Evolutionary conservation across 2,888 invertebrate genomes (phyloP).

Genomic region (Mechanitis mazaeus): DNA sequence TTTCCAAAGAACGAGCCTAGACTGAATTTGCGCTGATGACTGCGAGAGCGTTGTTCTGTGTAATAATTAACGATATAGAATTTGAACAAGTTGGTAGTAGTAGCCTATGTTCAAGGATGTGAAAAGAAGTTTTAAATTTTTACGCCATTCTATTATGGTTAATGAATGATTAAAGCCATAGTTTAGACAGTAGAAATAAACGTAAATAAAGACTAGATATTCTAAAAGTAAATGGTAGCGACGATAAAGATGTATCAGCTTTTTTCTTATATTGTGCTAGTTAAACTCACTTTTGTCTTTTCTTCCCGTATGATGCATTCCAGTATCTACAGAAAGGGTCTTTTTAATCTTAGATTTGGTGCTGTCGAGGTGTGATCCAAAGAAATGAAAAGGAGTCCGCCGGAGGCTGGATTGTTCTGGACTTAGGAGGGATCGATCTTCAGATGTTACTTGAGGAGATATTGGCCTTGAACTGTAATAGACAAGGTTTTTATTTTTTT

Average conservation of each 20-base stretch:
- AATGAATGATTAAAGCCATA: too few species aligned
- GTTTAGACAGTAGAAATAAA: too few species aligned
- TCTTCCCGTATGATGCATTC: constrained; percentile 72
- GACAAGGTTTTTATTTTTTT: too few species aligned
- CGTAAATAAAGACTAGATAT: too few species aligned
- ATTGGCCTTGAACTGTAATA: constrained; percentile 49
- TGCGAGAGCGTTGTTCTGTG: constrained; percentile 36
- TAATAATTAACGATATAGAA: too few species aligned
- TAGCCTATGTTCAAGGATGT: too few species aligned
- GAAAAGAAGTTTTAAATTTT: too few species aligned
- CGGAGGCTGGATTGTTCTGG: constrained; percentile 60
- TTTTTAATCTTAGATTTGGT: constrained; percentile 71
- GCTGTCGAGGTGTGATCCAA: constrained; percentile 64
- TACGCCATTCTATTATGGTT: too few species aligned
- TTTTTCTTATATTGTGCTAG: too few species aligned
- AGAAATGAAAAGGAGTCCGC: constrained; percentile 66
- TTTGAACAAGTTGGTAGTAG: too few species aligned
- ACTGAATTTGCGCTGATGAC: constrained; percentile 69
- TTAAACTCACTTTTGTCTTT: constrained; percentile 52
- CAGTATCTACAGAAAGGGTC: constrained; percentile 70
- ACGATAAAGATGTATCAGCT: too few species aligned
- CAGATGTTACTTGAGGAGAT: constrained; percentile 65
- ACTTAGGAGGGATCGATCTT: constrained; percentile 67
- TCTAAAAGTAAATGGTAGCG: too few species aligned
- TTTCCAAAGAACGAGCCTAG: constrained; percentile 68